Conservation (phyloP, 1,140 invertebrate genomes). For the Drosophila mayri region DNA sequence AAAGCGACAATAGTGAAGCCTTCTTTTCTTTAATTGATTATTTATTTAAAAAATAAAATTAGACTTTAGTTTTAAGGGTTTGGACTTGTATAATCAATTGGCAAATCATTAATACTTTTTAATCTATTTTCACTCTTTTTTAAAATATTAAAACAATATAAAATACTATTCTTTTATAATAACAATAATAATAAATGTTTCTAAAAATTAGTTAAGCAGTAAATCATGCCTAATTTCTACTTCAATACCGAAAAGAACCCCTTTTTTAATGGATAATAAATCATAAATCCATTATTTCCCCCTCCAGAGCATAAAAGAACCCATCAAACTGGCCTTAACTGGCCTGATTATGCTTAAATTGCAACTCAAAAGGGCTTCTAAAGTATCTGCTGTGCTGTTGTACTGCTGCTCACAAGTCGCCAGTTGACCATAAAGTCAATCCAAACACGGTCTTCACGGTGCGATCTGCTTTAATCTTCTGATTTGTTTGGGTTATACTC, state of each 20-base stretch:
- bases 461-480: conserved; percentile 65
- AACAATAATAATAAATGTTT: neutral
- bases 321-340: conserved; percentile 7
- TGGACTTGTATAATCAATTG: too few relatives aligned
- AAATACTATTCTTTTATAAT: too few relatives aligned
- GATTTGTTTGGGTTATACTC: conserved; percentile 41
- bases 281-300: conserved; percentile 3
- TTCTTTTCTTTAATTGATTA: too few relatives aligned
- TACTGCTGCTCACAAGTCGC: conserved; percentile 9
- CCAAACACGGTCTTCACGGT: conserved; percentile 24
- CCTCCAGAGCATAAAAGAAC: neutral
- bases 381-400: conserved; percentile 25
- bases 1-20: too few relatives aligned
- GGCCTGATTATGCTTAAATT: conserved; percentile 28
- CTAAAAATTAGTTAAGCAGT: neutral
- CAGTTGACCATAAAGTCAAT: conserved; percentile 43
- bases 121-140: neutral
- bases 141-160: neutral
- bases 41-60: too few relatives aligned
- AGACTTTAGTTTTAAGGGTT: too few relatives aligned
- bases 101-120: too few relatives aligned
- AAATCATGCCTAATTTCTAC: neutral
- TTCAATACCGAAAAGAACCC: neutral
- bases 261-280: neutral
- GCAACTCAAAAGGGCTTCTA: conserved; percentile 21